Evolutionary conservation across 2,888 invertebrate genomes (phyloP), one percentile per base, ranked within the genome.

Genomic region (Noctua comes): DNA sequence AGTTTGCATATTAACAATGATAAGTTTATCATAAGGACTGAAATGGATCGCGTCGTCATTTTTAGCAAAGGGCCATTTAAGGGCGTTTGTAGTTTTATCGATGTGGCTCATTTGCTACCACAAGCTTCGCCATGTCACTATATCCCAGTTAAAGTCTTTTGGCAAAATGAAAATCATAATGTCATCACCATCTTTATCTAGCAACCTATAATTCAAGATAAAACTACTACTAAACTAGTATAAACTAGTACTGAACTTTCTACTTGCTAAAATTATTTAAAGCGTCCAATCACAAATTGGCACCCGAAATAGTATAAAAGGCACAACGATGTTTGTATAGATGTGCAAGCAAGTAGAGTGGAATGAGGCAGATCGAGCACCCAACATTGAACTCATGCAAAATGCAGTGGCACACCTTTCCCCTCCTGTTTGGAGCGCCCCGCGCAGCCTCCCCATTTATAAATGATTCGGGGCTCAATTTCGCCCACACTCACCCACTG

Each of bases 381-480:
- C 93, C 91, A 92, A 93, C 93, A 92, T 89, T 84, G 91, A 90
- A 86, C 94, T 96, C 95, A 96, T 96, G 93, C 94, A 96, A 96
- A 95, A 96, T 96, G 95, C 95, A 96, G 90, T 84, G 88, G 82
- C 91, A 86, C 91, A 91, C 93, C 93, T 92, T 92, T 88, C 92
- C 92, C 92, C 92, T 87, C 89, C 90, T 86, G 82, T 90, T 83
- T 83, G 88, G 76, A 77, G 79, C 91, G 68, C 90, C 92, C 89
- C 88, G 88, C 85, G 79, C 78, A 84, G 78, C 79, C 89, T 90
- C 91, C 93, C 93, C 92, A 92, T 94, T 95, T 95, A 96, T 96
- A 96, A 96, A 96, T 96, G 96, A 96, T 96, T 95, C 95, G 86
- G 92, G 57, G 92, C 93, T 94, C 95, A 95, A 96, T 96, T 95